Evolutionary conservation across 2,888 invertebrate genomes (phyloP).

Genomic region (Perithous albicinctus): DNA sequence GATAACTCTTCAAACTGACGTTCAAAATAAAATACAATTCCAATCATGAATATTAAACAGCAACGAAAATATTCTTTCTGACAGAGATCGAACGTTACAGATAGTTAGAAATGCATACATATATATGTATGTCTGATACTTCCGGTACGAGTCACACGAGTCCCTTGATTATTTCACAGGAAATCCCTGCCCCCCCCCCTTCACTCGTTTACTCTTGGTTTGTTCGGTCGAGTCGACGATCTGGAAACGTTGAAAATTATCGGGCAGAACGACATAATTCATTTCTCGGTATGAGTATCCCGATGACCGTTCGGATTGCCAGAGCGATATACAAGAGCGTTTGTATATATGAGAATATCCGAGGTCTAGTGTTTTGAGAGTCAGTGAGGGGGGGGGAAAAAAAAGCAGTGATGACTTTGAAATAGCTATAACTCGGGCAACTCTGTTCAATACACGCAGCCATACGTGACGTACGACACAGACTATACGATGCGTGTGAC

Average conservation of each 20-base stretch:
- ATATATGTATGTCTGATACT: slow-evolving; percentile 19
- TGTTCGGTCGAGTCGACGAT: slow-evolving; percentile 50
- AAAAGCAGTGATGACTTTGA: slow-evolving; percentile 51
- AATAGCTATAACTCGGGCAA: slow-evolving; percentile 47
- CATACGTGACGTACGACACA: slow-evolving; percentile 39
- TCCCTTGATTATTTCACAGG: slow-evolving; percentile 65
- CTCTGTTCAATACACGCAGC: slow-evolving; percentile 40
- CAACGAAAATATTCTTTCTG: slow-evolving; percentile 3
- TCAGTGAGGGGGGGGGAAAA: slow-evolving; percentile 9
- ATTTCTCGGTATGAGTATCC: slow-evolving; percentile 65
- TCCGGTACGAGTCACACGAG: slow-evolving; percentile 55
- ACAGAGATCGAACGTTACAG: slow-evolving; percentile 26
- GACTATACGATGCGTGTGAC: slow-evolving; percentile 23
- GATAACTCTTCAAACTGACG: slow-evolving; percentile 34
- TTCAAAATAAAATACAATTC: slow-evolving; percentile 30
- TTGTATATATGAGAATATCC: slow-evolving; percentile 17
- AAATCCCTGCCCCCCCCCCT: slow-evolving; percentile 47
- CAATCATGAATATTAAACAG: slow-evolving; percentile 5
- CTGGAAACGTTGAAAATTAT: slow-evolving; percentile 64
- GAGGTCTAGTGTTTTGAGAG: neutral
- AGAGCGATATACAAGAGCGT: slow-evolving; percentile 24
- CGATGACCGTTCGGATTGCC: slow-evolving; percentile 55
- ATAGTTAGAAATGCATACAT: neutral
- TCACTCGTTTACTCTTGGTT: slow-evolving; percentile 34
- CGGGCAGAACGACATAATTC: slow-evolving; percentile 67